phyloP scores from a whole-genome alignment of 1,140 invertebrate genomes.

The Dendroctonus valens region DNA sequence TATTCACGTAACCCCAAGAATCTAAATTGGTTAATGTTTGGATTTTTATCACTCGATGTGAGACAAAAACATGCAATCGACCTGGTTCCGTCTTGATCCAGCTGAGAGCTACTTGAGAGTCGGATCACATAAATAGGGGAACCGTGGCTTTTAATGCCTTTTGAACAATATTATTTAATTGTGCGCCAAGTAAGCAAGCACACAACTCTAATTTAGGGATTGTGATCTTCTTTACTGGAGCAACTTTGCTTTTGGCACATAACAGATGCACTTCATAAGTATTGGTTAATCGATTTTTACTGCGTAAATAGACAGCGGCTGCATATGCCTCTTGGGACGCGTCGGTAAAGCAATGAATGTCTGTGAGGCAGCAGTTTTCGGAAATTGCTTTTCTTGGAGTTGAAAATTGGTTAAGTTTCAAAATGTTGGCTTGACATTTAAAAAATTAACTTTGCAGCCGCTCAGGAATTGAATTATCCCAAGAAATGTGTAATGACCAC shows the following conservation, averaged over 20 bases:
- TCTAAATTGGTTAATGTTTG: slow-evolving; percentile 38
- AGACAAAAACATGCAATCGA: slow-evolving; percentile 44
- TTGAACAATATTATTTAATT: slow-evolving; percentile 29
- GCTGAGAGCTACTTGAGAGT: slow-evolving; percentile 50
- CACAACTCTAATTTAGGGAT: slow-evolving; percentile 40
- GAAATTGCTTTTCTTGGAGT: slow-evolving; percentile 6
- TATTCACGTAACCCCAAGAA: slow-evolving; percentile 46
- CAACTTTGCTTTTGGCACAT: slow-evolving; percentile 41
- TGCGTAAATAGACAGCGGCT: slow-evolving; percentile 41
- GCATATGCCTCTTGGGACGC: slow-evolving; percentile 43
- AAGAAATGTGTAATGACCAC: slow-evolving; percentile 46
- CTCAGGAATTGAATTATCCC: slow-evolving; percentile 44
- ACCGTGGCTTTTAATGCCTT: slow-evolving; percentile 19
- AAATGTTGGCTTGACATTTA: too few species aligned
- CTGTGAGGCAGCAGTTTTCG: neutral
- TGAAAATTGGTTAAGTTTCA: too few species aligned
- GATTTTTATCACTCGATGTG: slow-evolving; percentile 47
- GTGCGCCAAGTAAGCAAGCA: slow-evolving; percentile 34
- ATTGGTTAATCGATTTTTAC: slow-evolving; percentile 8
- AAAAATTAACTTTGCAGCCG: neutral
- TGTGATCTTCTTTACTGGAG: slow-evolving; percentile 43
- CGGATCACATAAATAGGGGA: slow-evolving; percentile 40
- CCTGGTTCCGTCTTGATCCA: slow-evolving; percentile 37
- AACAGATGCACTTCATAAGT: slow-evolving; percentile 31
- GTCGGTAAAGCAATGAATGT: slow-evolving; percentile 45